Base-by-base conservation (phyloP, 2,888 invertebrate genomes). In the Epinotia nisella region DNA sequence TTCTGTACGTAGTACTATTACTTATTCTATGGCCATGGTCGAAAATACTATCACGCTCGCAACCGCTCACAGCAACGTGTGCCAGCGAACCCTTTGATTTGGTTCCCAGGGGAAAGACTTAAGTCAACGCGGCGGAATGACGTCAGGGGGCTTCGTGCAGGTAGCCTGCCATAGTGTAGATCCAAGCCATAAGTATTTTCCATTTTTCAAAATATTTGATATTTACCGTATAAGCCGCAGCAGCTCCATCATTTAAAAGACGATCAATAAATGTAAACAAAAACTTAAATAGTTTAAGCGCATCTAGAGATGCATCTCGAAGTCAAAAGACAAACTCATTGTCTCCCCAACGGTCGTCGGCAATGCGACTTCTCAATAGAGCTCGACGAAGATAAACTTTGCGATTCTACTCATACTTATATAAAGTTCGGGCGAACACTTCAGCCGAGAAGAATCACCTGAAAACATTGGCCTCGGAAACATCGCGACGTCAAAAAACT, bases 271-370 rank as follows among this genome's bases (percentile, higher is more conserved):
- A 74, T 67, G 78, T 77, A 79, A 78, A 78, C 80, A 79, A 80
- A 78, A 83, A 78, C 82, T 83, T 79, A 82, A 84, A 82, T 81
- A 83, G 84, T 84, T 83, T 81, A 81, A 78, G 79, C 81, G 80
- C 80, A 79, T 80, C 80, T 79, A 79, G 75, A 81, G 82, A 84
- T 83, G 83, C 84, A 85, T 87, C 85, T 85, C 80, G 81, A 85
- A 89, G 85, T 87, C 83, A 81, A 83, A 87, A 88, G 86, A 86
- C 86, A 87, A 89, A 87, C 87, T 88, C 87, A 89, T 87, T 88
- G 86, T 87, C 85, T 84, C 82, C 78, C 80, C 75, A 53, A 74
- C 84, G 85, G 87, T 85, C 84, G 86, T 83, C 79, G 81, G 80
- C 80, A 79, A 83, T 84, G 86, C 85, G 86, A 87, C 82, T 87